Evolutionary conservation across 2,888 invertebrate genomes (phyloP), one percentile per base, ranked within the genome.

Genomic region (Apoderus coryli): DNA sequence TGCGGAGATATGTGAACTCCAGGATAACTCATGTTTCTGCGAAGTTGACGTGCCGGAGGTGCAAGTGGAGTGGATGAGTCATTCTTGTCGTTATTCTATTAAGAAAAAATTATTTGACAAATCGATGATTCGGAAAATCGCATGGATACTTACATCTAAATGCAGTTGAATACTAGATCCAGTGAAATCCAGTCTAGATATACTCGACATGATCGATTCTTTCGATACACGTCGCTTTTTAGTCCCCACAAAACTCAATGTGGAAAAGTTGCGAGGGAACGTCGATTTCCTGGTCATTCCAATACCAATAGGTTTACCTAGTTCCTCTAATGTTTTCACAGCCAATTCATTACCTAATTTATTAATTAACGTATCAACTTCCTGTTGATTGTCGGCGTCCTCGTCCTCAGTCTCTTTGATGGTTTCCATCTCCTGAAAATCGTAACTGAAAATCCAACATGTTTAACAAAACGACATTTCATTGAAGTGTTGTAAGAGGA

Each of bases 141-240:
- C 19, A n/a, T n/a, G 6, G 25, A 29, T 33, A 59, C 64, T 57
- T 52, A 72, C 72, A 43, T 56, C 52, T 38, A 76, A 60, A 52
- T 76, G 75, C 34, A 78, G 60, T 48, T 76, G 76, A 35, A 76
- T 56, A 49, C 73, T 75, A 43, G 77, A 77, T 38, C 77, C 77
- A 16, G 73, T 76, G 53, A 78, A 77, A 55, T 78, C 77, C 67
- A 77, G 67, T 42, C 73, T 68, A 1, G 77, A 77, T 41, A 76
- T 68, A 49, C 72, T 76, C 10, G 76, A 76, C 43, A 76, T 71
- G 19, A 77, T 72, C 2, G 77, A 76, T 28, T 69, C 69, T 48
- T 49, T 53, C 4, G 52, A 48, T 29, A 50, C 44, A 33, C 52
- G 45, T 24, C 48, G 38, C 27, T 42, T 44, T 29, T 45, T 45